Evolutionary conservation across 2,113 vertebrate genomes (phyloP).

Genomic region (Drymodes brunneopygia): DNA sequence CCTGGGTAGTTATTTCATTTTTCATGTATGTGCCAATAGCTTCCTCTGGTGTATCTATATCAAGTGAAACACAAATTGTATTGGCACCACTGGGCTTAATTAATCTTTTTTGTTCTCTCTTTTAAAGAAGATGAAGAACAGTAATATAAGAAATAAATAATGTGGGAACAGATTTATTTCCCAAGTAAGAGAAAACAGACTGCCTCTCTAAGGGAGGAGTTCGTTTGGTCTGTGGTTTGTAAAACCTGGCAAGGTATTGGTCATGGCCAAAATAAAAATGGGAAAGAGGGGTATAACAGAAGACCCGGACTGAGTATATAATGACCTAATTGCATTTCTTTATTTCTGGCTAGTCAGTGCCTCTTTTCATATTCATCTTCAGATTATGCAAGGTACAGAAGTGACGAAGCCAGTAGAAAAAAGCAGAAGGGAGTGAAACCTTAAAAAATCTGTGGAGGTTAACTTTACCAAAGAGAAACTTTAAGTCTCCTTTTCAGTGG

Average conservation of each 20-base stretch:
- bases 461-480: neutral
- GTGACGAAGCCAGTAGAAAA: neutral
- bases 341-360: neutral
- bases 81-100: neutral
- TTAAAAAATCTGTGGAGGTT: neutral
- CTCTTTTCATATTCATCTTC: neutral
- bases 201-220: neutral
- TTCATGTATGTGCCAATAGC: neutral
- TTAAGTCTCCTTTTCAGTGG: neutral
- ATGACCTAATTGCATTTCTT: neutral
- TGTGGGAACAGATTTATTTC: neutral
- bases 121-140: neutral
- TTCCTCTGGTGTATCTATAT: neutral
- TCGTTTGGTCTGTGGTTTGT: neutral
- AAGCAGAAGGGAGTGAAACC: neutral
- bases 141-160: neutral
- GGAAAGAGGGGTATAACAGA: neutral
- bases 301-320: neutral
- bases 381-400: neutral
- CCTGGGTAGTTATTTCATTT: neutral
- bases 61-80: neutral
- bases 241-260: neutral
- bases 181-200: neutral
- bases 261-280: neutral
- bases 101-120: neutral